Percentiles rank a stretch among this genome's conserved stretches.
Conservation (phyloP, 2,113 vertebrate genomes). For the Chunga burmeisteri region DNA sequence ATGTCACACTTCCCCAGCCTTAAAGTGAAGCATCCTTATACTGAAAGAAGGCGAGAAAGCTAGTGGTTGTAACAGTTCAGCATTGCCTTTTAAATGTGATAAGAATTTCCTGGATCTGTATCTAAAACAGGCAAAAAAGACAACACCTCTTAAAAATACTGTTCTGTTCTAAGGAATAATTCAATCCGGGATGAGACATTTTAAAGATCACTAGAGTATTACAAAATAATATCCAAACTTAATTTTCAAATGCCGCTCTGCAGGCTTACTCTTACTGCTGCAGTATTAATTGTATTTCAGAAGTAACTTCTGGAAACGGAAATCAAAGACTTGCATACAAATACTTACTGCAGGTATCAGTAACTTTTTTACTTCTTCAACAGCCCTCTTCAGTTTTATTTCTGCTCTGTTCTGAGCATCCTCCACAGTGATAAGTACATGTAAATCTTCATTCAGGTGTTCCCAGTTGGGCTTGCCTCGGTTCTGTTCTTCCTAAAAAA, state of each 20-base stretch:
- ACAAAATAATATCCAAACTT: background rate
- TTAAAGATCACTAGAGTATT: background rate
- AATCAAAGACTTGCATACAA: background rate
- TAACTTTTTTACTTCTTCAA: constrained; percentile 93
- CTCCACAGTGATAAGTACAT: constrained; percentile 96
- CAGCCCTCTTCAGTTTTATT: constrained; percentile 93
- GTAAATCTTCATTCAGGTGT: constrained; percentile 95
- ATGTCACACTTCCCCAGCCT: background rate
- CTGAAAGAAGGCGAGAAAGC: background rate
- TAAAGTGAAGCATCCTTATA: background rate
- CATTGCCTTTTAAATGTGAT: background rate
- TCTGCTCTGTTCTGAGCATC: constrained; percentile 96
- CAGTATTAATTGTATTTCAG: background rate
- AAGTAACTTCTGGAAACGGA: background rate
- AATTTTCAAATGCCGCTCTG: background rate
- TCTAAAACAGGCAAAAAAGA: background rate
- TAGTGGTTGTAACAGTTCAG: background rate
- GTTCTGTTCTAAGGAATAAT: background rate
- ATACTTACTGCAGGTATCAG: constrained; percentile 93
- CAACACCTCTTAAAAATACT: background rate
- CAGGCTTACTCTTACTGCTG: background rate
- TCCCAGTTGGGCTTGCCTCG: constrained; percentile 98
- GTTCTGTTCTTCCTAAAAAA: constrained; percentile 92
- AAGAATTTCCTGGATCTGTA: background rate
- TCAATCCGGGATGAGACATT: rapidly evolving